phyloP scores from a whole-genome alignment of 2,888 invertebrate species.

The Stramonita haemastoma region DNA sequence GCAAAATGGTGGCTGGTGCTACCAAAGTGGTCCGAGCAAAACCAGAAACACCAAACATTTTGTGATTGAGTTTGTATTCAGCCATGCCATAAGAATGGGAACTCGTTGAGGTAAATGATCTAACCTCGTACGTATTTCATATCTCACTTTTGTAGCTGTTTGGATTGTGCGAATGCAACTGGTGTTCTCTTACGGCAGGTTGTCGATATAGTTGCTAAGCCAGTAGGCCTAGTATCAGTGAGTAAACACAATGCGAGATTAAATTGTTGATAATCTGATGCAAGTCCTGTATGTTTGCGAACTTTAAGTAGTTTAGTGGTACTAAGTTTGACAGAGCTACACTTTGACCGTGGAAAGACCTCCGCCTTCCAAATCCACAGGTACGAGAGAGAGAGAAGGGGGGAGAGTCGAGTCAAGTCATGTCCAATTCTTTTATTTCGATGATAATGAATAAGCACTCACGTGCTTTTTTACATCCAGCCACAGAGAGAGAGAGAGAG shows the following conservation, averaged over 20 bases:
- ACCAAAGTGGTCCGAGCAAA: not conserved
- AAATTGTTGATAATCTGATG: not conserved
- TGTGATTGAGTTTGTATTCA: not conserved
- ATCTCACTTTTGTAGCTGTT: not conserved
- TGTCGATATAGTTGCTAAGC: not conserved
- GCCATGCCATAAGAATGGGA: not conserved
- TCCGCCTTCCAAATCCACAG: no score
- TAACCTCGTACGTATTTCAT: not conserved
- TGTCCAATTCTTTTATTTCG: no score
- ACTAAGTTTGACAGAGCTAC: no score
- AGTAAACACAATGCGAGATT: not conserved
- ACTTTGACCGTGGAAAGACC: not conserved
- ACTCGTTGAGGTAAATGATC: not conserved
- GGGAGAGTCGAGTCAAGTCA: no score
- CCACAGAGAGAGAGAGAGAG: no score
- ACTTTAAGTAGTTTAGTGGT: no score
- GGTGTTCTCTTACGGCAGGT: not conserved
- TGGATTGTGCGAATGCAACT: not conserved
- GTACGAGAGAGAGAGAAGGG: no score
- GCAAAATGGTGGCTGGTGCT: slow-evolving; percentile 39
- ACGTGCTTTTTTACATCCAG: no score
- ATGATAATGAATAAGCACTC: no score
- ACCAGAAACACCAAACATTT: not conserved
- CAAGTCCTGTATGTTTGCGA: not conserved
- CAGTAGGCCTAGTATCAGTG: not conserved